These are phyloP conservation scores for Neomorphus geoffroyi DNA, from an alignment of 2,797 vertebrate genomes.

Conservation along the genomic window DNA sequence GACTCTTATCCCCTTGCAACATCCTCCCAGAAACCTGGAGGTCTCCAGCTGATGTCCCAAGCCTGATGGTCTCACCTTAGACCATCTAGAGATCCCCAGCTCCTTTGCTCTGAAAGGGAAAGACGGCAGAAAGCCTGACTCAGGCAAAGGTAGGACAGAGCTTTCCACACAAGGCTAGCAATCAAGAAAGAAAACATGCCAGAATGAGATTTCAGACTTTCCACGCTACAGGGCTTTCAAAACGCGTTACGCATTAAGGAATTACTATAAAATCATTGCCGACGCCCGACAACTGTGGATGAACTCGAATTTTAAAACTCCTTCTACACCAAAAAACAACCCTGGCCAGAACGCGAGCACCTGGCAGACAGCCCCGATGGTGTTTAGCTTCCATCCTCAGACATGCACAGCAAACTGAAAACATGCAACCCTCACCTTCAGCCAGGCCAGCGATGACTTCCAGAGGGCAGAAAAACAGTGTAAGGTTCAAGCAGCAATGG, in stretches of 20 bases:
- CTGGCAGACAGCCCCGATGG: conserved; percentile 33
- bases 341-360: neutral
- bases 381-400: conserved; percentile 21
- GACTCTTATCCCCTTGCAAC: neutral
- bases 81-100: neutral
- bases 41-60: neutral
- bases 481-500: neutral
- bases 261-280: conserved; percentile 22
- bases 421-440: conserved; percentile 45
- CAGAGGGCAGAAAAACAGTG: neutral
- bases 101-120: neutral
- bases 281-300: neutral
- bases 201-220: conserved; percentile 54
- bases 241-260: neutral
- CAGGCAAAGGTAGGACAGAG: neutral
- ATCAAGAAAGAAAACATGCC: conserved; percentile 43
- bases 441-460: conserved; percentile 9
- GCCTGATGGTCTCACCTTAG: neutral
- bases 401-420: conserved; percentile 8
- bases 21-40: neutral
- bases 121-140: neutral
- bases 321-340: neutral
- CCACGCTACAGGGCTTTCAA: conserved; percentile 48
- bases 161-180: conserved; percentile 11
- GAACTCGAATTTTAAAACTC: conserved; percentile 22